Conservation (phyloP, 2,797 vertebrate species). For the Novumbra hubbsi region DNA sequence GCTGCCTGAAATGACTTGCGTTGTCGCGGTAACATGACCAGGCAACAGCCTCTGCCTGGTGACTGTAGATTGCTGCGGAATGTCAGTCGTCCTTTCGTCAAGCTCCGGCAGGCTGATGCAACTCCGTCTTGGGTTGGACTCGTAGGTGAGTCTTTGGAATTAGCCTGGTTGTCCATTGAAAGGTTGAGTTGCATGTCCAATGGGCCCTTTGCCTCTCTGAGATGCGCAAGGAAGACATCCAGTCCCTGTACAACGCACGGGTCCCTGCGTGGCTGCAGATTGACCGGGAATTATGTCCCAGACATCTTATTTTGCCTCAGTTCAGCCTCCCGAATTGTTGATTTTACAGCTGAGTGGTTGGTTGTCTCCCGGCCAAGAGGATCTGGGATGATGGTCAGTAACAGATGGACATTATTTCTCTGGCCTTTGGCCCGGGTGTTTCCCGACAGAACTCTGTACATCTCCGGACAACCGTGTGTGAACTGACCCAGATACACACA, state of each 20-base stretch:
- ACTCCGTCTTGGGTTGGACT: not conserved
- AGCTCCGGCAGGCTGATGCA: not conserved
- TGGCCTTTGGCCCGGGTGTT: not conserved
- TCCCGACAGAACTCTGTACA: not conserved
- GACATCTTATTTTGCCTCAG: not conserved
- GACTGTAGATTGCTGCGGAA: not conserved
- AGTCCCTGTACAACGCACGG: not conserved
- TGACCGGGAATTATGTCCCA: not conserved
- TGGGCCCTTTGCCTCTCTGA: not conserved
- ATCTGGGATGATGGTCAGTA: conserved; percentile 16
- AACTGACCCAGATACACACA: not conserved
- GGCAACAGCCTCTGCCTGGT: not conserved
- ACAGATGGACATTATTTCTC: conserved; percentile 34
- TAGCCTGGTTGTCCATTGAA: not conserved
- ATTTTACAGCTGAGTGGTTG: not conserved
- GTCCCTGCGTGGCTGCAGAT: not conserved
- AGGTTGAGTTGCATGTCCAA: not conserved
- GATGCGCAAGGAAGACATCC: not conserved
- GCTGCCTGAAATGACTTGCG: not conserved
- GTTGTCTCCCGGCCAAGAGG: no score
- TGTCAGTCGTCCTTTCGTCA: not conserved
- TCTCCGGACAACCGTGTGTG: not conserved
- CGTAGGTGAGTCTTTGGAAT: not conserved
- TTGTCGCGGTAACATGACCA: not conserved
- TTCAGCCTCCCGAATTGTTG: no score